Base-by-base conservation (phyloP, 2,113 vertebrate genomes). In the Microcebus tavaratra region DNA sequence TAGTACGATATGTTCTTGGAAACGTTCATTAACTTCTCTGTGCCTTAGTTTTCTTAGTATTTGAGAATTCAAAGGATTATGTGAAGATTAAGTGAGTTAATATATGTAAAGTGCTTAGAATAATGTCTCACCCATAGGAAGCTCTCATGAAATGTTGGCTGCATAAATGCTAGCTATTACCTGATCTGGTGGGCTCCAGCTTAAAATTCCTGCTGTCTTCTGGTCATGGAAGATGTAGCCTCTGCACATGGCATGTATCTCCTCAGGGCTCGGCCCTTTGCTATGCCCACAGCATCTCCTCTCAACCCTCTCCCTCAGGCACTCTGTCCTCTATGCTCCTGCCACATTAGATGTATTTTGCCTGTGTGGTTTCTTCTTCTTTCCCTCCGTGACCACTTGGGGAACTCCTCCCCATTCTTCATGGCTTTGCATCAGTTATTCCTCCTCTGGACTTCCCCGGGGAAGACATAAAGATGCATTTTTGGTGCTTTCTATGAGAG, bases 11-110 rank as follows among this genome's bases (percentile, higher is more conserved):
- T 36, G 27, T 36, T 50, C 55, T 48, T 85, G 42, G 72, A 17
- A 73, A 25, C 68, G 31, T n/a, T 81, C 29, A 36, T 72, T 86
- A 84, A 53, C 13, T 48, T 94, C 10, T 12, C 23, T 59, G 18
- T 68, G 39, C 18, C 85, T 97, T 79, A 25, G 50, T 95, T 94
- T 95, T 36, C 82, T 85, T 88, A 83, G 57, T 68, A 83, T 31
- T 68, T 78, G 73, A 55, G 6, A 17, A 48, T 88, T 96, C 18
- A 92, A 85, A 97, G 85, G 34, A 63, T 90, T 63, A 95, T 36
- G 36, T 59, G 23, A 94, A 39, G 45, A 80, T 75, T 86, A 27
- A 91, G 45, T 82, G 78, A 83, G 18, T n/a, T 87, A 68, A 57
- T 85, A n/a, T 29, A 63, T 17, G 21, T 84, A 72, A 63, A 50